Percentiles rank a stretch among this genome's conserved stretches.
Conservation (phyloP, 2,888 invertebrate species). For the Petrophora chlorosata region DNA sequence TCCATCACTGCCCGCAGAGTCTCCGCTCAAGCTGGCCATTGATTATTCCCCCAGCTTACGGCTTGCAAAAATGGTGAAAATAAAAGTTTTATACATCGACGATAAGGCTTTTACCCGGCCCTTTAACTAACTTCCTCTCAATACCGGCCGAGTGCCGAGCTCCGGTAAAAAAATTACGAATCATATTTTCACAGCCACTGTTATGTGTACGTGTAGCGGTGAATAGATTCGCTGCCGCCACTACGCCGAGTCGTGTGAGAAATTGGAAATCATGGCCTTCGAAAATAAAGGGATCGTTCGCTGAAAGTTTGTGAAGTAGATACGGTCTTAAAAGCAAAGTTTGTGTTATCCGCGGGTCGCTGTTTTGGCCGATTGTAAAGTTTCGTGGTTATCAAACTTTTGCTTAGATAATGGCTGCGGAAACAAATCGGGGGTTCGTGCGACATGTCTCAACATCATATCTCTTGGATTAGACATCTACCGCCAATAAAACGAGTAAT, state of each 20-base stretch:
- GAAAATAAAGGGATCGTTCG: slow-evolving; percentile 47
- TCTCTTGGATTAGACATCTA: too few relatives aligned
- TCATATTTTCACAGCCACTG: slow-evolving; percentile 27
- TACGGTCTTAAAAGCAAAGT: slow-evolving; percentile 58
- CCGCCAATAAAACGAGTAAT: too few relatives aligned
- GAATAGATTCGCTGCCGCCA: slow-evolving; percentile 21
- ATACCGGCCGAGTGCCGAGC: slow-evolving; percentile 33
- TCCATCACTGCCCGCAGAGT: slow-evolving; percentile 53
- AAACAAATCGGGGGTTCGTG: slow-evolving; percentile 14
- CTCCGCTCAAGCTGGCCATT: slow-evolving; percentile 49
- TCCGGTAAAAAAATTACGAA: slow-evolving; percentile 39
- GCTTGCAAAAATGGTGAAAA: slow-evolving; percentile 43
- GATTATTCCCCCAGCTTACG: slow-evolving; percentile 50
- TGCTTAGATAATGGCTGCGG: slow-evolving; percentile 19
- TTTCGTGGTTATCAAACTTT: slow-evolving; percentile 34
- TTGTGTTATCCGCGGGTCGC: slow-evolving; percentile 40
- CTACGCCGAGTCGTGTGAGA: slow-evolving; percentile 38
- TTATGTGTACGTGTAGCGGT: background rate
- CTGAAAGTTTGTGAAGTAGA: slow-evolving; percentile 51
- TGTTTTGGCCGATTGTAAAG: slow-evolving; percentile 29
- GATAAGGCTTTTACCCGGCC: slow-evolving; percentile 39
- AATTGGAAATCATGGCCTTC: slow-evolving; percentile 45
- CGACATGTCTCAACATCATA: background rate
- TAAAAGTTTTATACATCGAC: slow-evolving; percentile 52
- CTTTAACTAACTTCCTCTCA: slow-evolving; percentile 43